Conservation (phyloP, 1,140 invertebrate species). For the Lamellibrachia luymesi region DNA sequence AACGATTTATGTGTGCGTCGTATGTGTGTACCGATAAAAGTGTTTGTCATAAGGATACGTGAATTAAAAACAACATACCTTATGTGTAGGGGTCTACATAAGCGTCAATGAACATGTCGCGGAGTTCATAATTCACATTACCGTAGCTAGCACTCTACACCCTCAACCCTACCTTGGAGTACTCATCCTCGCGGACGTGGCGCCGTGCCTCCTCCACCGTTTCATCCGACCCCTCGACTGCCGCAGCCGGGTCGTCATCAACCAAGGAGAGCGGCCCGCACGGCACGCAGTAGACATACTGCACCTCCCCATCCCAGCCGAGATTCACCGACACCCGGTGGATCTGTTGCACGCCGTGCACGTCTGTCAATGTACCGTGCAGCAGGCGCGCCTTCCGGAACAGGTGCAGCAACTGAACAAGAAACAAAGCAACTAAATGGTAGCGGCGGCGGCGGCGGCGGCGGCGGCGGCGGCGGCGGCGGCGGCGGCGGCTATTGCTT, state of each 20-base stretch:
- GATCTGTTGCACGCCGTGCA: conserved; percentile 5
- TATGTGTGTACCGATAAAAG: neutral
- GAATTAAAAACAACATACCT: no score
- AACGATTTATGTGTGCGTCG: neutral
- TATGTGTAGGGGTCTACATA: neutral
- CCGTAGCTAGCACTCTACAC: neutral
- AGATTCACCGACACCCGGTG: neutral
- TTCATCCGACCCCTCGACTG: neutral
- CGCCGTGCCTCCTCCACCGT: neutral
- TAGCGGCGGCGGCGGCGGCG: no score
- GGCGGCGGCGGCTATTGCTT: no score
- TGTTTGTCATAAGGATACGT: neutral
- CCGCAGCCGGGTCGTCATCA: neutral
- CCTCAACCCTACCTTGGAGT: conserved; percentile 14
- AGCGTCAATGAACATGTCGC: neutral
- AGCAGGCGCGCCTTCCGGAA: neutral
- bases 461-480: no score
- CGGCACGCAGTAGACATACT: conserved; percentile 5
- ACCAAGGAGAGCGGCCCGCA: conserved; percentile 2
- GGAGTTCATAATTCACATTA: neutral
- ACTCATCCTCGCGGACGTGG: neutral
- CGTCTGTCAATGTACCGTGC: neutral
- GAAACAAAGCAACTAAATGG: no score
- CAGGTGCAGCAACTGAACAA: neutral
- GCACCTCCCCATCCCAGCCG: neutral